Evolutionary conservation across 2,113 vertebrate genomes (phyloP), one percentile per base, ranked within the genome.

Genomic region (Mungos mungo): DNA sequence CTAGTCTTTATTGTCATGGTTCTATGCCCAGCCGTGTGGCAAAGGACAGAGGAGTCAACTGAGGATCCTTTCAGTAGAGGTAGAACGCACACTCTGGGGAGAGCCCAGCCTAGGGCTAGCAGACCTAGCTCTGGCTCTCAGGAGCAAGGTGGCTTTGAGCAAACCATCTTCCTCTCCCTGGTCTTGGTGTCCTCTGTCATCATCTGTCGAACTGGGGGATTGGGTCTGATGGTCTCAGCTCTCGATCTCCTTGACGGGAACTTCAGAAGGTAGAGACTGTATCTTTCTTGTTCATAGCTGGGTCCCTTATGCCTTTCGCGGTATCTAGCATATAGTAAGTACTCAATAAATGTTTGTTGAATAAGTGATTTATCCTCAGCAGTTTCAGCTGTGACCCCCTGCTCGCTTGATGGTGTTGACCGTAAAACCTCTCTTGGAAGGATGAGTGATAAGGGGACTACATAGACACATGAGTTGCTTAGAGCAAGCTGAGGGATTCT

Each of bases 341-440:
- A 5, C n/a, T 86, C 66, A 8, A 1, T 45, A 79, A 76, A 92
- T 9, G 84, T 54, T 92, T 85, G 63, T 9, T 52, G 81, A n/a
- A 31, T 83, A 87, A 85, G 14, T 38, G 50, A 31, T 15, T 31
- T 31, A 29, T 45, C 63, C 35, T 33, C 19, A 69, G 50, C 41
- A 60, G 6, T 76, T 85, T 79, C 25, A 66, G 38, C 69, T 77
- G 57, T 18, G 72, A 54, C 85, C 25, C 9, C 7, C 16, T 63
- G 80, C 66, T 65, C 16, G 21, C 0, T 19, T 31, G 68, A 41
- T 1, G 35, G 54, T 45, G 54, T 15, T 13, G 25, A 68, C 38
- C 87, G 23, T 31, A 80, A 80, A 89, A 69, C 45, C 38, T 63
- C 68, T 92, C 74, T 83, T 69, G 74, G 65, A 60, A 82, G 33